A percentile compares a stretch with the other conserved stretches of the same genome.
Evolutionary conservation across 2,113 vertebrate species (phyloP).

Genomic region (Malaclemys terrapin): DNA sequence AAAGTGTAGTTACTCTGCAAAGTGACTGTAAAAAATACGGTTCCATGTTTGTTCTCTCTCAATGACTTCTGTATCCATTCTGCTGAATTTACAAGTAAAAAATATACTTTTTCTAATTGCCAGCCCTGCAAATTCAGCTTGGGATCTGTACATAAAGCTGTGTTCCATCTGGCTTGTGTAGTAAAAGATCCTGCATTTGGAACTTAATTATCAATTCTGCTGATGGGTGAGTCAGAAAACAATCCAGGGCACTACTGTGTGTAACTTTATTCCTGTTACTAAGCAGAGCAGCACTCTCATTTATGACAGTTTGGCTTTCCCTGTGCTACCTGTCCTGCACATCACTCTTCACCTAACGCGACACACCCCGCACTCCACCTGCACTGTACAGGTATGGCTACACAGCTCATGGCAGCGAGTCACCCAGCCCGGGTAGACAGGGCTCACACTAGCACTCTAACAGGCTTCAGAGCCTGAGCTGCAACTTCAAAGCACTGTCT

Average conservation of each 20-base stretch:
- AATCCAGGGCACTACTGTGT: background rate
- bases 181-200: background rate
- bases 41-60: background rate
- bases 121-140: background rate
- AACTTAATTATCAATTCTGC: background rate
- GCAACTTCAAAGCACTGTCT: background rate
- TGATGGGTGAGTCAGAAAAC: background rate
- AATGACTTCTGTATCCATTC: background rate
- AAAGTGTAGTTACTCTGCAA: background rate
- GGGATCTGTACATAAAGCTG: rapidly evolving
- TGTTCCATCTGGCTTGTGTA: background rate
- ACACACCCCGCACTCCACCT: background rate
- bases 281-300: background rate
- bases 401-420: background rate
- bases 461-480: background rate
- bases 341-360: background rate
- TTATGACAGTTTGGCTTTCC: background rate
- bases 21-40: background rate
- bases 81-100: background rate
- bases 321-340: background rate
- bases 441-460: background rate
- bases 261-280: background rate
- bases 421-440: background rate
- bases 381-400: background rate
- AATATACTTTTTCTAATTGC: background rate